These are phyloP conservation scores for Capreolus pygargus DNA, from an alignment of 2,113 vertebrate genomes.

Conservation along the genomic window DNA sequence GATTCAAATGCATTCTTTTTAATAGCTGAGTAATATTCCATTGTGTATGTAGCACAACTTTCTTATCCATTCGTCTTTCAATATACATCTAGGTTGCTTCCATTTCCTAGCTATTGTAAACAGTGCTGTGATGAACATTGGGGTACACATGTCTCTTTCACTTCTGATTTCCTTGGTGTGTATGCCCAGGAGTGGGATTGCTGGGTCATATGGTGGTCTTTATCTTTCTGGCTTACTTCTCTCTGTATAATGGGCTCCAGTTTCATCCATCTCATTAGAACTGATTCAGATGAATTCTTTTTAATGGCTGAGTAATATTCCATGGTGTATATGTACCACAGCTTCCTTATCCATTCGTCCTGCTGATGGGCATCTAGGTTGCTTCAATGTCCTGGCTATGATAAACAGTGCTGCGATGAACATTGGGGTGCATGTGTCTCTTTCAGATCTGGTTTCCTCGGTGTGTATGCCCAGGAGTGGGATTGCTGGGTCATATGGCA, in stretches of 20 bases:
- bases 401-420: neutral
- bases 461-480: neutral
- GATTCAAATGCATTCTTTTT: neutral
- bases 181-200: neutral
- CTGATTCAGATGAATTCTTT: no score
- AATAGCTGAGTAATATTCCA: neutral
- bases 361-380: neutral
- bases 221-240: no score
- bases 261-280: no score
- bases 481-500: neutral
- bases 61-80: neutral
- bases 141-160: neutral
- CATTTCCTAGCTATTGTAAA: neutral
- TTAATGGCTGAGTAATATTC: no score
- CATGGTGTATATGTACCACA: no score
- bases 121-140: neutral
- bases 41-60: neutral
- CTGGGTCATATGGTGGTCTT: neutral
- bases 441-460: neutral
- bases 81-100: neutral
- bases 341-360: no score
- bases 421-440: neutral
- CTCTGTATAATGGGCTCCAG: no score
- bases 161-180: neutral
- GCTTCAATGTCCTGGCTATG: neutral